phyloP scores from a whole-genome alignment of 2,113 vertebrate species.

The Chelonoidis abingdonii region DNA sequence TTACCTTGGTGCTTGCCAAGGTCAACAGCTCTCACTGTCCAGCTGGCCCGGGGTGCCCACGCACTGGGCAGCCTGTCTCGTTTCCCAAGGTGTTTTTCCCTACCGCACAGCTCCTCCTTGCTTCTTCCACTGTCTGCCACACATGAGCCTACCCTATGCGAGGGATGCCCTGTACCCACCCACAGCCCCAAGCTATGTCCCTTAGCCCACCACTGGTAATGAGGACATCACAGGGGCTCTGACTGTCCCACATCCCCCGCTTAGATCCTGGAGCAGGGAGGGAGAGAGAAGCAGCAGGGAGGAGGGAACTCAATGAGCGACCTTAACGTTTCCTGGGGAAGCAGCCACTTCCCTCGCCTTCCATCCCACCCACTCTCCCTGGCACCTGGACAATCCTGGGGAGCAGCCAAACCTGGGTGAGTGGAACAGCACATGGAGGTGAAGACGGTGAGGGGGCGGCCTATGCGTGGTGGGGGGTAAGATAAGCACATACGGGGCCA shows the following conservation, averaged over 20 bases:
- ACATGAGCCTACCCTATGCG: neutral
- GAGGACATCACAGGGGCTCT: neutral
- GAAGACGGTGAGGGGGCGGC: neutral
- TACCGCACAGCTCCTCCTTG: neutral
- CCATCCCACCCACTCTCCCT: neutral
- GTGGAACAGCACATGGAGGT: neutral
- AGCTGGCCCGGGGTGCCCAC: neutral
- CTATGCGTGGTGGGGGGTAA: neutral
- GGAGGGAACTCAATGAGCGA: neutral
- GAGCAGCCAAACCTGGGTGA: neutral
- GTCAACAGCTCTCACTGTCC: neutral
- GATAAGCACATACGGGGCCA: neutral
- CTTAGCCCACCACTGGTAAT: neutral
- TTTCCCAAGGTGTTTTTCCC: neutral
- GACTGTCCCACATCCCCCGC: neutral
- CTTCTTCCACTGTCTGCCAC: neutral
- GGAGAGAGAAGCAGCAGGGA: accelerated
- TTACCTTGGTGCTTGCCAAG: neutral
- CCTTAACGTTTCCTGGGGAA: neutral
- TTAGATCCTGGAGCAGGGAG: accelerated
- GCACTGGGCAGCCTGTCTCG: neutral
- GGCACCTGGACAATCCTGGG: accelerated
- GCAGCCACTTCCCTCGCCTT: neutral
- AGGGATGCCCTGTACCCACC: neutral
- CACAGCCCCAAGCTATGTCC: neutral